A percentile compares a stretch with the other conserved stretches of the same genome.
Conservation (phyloP, 2,888 invertebrate genomes). For the Adela reaumurella region DNA sequence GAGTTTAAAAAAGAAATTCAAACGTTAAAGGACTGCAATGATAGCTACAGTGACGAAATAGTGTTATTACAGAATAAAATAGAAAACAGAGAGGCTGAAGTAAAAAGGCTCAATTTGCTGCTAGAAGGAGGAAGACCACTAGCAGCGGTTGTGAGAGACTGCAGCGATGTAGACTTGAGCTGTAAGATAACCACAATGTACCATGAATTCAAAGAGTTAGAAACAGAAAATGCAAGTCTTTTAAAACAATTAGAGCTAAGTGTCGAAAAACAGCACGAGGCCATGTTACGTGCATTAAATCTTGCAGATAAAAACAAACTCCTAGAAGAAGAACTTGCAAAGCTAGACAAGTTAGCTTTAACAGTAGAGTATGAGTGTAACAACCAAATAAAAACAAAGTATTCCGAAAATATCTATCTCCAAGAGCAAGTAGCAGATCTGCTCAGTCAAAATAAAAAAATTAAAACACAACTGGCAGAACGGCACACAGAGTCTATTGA, state of each 20-base stretch:
- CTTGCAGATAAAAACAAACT: conserved; percentile 70
- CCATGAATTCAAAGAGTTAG: conserved; percentile 57
- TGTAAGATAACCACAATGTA: conserved; percentile 54
- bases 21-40: conserved; percentile 39
- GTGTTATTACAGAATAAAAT: conserved; percentile 34
- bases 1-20: conserved; percentile 42
- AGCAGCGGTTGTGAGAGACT: conserved; percentile 61
- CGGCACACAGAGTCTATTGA: conserved; percentile 7
- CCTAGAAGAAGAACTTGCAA: conserved; percentile 67
- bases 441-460: conserved; percentile 36
- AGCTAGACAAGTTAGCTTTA: conserved; percentile 70
- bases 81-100: conserved; percentile 65
- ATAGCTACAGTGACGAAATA: conserved; percentile 35
- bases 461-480: conserved; percentile 56
- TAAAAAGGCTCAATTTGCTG: conserved; percentile 62
- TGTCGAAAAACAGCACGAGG: conserved; percentile 71
- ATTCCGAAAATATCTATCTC: conserved; percentile 56
- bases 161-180: conserved; percentile 58
- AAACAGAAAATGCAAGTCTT: conserved; percentile 51
- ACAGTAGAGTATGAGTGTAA: conserved; percentile 76
- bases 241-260: conserved; percentile 50
- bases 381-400: conserved; percentile 59
- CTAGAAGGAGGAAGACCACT: conserved; percentile 70
- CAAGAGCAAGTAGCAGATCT: conserved; percentile 54
- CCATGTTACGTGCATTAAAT: conserved; percentile 70